Conservation (phyloP, 2,797 vertebrate genomes). For the Vespertilio murinus region DNA sequence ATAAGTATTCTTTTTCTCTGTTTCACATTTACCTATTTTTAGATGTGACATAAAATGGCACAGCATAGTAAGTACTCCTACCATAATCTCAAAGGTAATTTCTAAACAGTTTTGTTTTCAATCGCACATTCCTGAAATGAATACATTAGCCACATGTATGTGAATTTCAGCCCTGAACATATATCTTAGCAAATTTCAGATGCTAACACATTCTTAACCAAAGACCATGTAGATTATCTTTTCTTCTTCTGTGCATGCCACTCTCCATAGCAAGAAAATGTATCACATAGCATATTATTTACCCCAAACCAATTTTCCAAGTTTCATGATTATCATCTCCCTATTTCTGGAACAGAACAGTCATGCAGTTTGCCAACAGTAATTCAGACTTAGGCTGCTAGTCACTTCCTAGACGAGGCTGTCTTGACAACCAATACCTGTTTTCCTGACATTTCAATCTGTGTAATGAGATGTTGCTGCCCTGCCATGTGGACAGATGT, state of each 20-base stretch:
- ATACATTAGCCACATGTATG: neutral
- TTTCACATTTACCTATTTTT: conserved; percentile 7
- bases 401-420: conserved; percentile 39
- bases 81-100: conserved; percentile 44
- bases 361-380: conserved; percentile 45
- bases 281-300: conserved; percentile 67
- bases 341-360: conserved; percentile 64
- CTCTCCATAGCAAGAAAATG: conserved; percentile 47
- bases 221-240: conserved; percentile 19
- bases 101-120: conserved; percentile 27
- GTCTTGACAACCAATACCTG: conserved; percentile 45
- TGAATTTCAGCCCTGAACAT: neutral
- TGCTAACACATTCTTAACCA: neutral
- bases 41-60: conserved; percentile 4
- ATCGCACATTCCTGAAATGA: conserved; percentile 42
- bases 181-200: neutral
- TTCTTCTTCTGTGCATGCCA: neutral
- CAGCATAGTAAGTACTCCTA: neutral
- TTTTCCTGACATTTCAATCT: neutral
- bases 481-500: neutral
- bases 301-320: conserved; percentile 64
- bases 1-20: conserved; percentile 31
- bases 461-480: neutral
- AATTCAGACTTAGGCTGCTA: conserved; percentile 54
- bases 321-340: conserved; percentile 60